Evolutionary conservation across 2,888 invertebrate species (phyloP).

Genomic region (Hirtodrosophila confusa): DNA sequence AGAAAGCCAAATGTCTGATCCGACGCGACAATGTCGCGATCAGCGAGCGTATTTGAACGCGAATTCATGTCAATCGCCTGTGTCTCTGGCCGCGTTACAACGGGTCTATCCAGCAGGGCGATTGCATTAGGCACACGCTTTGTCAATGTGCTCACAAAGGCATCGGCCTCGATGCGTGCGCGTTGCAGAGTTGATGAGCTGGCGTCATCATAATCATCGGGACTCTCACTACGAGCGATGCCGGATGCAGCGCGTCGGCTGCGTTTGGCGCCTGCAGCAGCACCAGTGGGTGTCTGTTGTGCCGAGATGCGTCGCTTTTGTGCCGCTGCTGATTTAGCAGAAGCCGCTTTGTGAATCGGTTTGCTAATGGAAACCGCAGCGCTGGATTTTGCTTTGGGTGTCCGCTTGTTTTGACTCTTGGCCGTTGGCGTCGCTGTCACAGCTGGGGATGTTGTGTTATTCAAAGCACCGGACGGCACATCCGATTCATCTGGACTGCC

Average conservation of each 20-base stretch:
- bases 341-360: constrained; percentile 66
- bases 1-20: constrained; percentile 96
- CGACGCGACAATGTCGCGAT: constrained; percentile 94
- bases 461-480: constrained; percentile 27
- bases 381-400: constrained; percentile 79
- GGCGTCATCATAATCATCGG: constrained; percentile 62
- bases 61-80: constrained; percentile 91
- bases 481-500: constrained; percentile 69
- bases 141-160: constrained; percentile 48
- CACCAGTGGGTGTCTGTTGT: constrained; percentile 55
- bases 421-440: constrained; percentile 36
- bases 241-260: constrained; percentile 85
- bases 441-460: constrained; percentile 46
- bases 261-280: constrained; percentile 70
- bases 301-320: constrained; percentile 66
- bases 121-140: constrained; percentile 81
- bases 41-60: constrained; percentile 90
- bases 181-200: constrained; percentile 63
- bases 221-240: constrained; percentile 82
- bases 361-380: constrained; percentile 61
- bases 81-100: constrained; percentile 87
- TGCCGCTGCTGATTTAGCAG: constrained; percentile 66
- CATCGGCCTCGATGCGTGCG: constrained; percentile 75
- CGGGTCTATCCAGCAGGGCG: constrained; percentile 83
- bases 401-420: constrained; percentile 71